These are phyloP conservation scores for Apodemia hepburni DNA, from an alignment of 2,888 invertebrate genomes.

Conservation along the genomic window DNA sequence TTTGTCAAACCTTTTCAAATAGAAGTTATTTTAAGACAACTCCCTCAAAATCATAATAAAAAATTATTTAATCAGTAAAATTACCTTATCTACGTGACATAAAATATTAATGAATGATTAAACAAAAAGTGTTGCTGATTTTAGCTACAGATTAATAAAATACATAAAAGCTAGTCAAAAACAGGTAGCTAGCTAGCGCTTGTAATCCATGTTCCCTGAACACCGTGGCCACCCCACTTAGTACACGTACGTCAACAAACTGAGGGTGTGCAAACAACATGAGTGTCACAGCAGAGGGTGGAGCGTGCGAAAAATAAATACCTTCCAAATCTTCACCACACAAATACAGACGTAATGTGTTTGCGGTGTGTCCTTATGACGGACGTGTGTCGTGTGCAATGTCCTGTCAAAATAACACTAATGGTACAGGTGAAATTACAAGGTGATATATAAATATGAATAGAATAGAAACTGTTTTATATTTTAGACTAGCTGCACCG, in stretches of 20 bases:
- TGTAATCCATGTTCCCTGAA: not conserved
- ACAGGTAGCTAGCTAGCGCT: not conserved
- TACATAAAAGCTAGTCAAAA: too few species aligned
- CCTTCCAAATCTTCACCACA: conserved; percentile 63
- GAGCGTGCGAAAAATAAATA: conserved; percentile 62
- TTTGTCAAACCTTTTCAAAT: too few species aligned
- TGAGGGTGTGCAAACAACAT: conserved; percentile 58
- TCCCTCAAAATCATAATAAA: too few species aligned
- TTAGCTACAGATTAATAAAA: too few species aligned
- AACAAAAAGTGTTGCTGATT: too few species aligned
- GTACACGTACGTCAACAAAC: conserved; percentile 11
- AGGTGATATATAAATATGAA: too few species aligned
- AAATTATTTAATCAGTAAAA: too few species aligned
- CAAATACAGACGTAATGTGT: conserved; percentile 71
- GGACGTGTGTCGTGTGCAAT: conserved; percentile 41
- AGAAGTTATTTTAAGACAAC: too few species aligned
- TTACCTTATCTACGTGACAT: too few species aligned
- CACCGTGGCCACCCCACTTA: not conserved
- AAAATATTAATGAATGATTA: too few species aligned
- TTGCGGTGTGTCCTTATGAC: conserved; percentile 57
- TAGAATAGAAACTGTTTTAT: too few species aligned
- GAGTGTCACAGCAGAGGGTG: conserved; percentile 32
- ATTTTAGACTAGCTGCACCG: too few species aligned
- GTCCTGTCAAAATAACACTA: conserved; percentile 14
- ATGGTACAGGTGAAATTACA: conserved; percentile 12